Evolutionary conservation across 1,140 invertebrate genomes (phyloP).

Genomic region (Drosophila pectinifera): DNA sequence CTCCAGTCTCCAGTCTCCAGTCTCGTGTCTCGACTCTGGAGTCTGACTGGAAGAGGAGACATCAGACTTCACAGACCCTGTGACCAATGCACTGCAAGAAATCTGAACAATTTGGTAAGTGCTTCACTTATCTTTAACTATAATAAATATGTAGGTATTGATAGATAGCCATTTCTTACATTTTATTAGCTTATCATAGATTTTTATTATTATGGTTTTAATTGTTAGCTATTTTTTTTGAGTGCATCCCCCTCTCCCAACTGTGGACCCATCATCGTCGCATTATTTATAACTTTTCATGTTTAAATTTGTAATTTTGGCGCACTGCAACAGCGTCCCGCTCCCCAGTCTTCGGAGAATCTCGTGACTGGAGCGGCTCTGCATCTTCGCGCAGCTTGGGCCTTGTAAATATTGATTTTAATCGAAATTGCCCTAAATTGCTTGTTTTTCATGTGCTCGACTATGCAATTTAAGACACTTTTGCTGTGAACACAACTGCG

Average conservation of each 20-base stretch:
- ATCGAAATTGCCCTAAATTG: constrained; percentile 81
- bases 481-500: constrained; percentile 58
- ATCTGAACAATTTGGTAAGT: neutral
- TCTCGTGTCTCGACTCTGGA: constrained; percentile 16
- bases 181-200: too few species aligned
- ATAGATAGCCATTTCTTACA: too few species aligned
- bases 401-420: constrained; percentile 82
- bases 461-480: constrained; percentile 72
- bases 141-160: too few species aligned
- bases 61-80: too few species aligned
- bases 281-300: constrained; percentile 83
- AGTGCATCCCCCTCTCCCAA: constrained; percentile 18
- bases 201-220: neutral
- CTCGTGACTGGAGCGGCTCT: constrained; percentile 27
- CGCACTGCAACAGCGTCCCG: constrained; percentile 44
- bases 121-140: too few species aligned
- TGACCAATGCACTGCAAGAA: constrained; percentile 14
- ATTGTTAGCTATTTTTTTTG: neutral
- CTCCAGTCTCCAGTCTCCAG: constrained; percentile 36
- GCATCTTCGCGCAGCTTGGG: constrained; percentile 18
- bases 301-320: constrained; percentile 82
- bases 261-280: constrained; percentile 50
- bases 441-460: constrained; percentile 59
- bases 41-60: too few species aligned
- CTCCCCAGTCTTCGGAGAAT: neutral